Evolutionary conservation across 2,888 invertebrate genomes (phyloP), one percentile per base, ranked within the genome.

Genomic region (Drosophila macrothrix): DNA sequence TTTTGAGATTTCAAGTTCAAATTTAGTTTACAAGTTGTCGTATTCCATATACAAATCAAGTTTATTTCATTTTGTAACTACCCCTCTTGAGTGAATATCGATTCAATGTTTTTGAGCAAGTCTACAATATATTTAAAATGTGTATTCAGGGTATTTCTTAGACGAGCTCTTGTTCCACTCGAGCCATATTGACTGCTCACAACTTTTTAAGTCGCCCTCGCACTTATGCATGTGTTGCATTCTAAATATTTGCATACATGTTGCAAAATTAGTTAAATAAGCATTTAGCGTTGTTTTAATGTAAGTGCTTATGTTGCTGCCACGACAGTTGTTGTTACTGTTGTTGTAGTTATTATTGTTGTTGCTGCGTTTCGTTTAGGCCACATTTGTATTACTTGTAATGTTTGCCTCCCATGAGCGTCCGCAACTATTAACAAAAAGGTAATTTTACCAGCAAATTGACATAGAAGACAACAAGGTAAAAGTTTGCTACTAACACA

Each of bases 221-320:
- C 73, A 65, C 60, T 82, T 87, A 79, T 90, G 91, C 85, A 90
- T 88, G 84, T 87, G 85, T 90, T 86, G 91, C 85, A 89, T 75
- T 84, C 66, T 71, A 88, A 88, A 88, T 88, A 88, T 91, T 91
- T 88, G 81, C 87, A 91, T 88, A 79, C 67, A 73, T 88, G 88
- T 65, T 91, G 86, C 66, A 75, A 81, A 91, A 88, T 88, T 88
- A 88, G 87, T 88, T 91, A 91, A 88, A 88, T 88, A 88, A 91
- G 91, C 87, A 91, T 91, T 88, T 90, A 85, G 80, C 74, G 80
- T 85, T 91, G 84, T 72, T 77, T 67, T 65, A 70, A 64, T 60
- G 65, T 82, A 67, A 79, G 69, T 64, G 52, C 83, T 77, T 41
- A 50, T 60, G 46, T n/a, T 53, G 46, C 37, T 49, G 58, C 37